Conservation (phyloP, 2,888 invertebrate species). For the Taenaris catops region DNA sequence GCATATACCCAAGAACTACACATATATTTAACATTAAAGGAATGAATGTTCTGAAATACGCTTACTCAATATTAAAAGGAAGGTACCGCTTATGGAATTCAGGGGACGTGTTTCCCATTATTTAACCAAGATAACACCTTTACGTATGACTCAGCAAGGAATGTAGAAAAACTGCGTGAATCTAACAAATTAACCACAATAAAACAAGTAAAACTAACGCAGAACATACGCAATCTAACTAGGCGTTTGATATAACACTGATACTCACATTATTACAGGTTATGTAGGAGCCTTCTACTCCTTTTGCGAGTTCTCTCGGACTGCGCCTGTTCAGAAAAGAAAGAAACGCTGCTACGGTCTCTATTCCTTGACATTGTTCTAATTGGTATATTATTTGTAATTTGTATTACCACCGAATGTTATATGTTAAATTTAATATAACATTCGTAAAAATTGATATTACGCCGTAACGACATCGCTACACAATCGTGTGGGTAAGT, state of each 20-base stretch:
- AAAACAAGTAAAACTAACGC: slow-evolving; percentile 29
- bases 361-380: no score
- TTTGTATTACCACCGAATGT: no score
- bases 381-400: no score
- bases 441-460: no score
- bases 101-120: slow-evolving; percentile 18
- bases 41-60: no score
- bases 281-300: slow-evolving; percentile 81
- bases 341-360: slow-evolving; percentile 73
- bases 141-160: slow-evolving; percentile 41
- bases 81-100: slow-evolving; percentile 21
- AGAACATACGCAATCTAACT: slow-evolving; percentile 36
- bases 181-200: slow-evolving; percentile 32
- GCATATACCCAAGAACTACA: slow-evolving; percentile 35
- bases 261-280: slow-evolving; percentile 79
- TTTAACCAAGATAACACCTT: slow-evolving; percentile 25
- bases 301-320: slow-evolving; percentile 77
- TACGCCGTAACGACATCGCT: no score
- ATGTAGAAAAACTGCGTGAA: slow-evolving; percentile 28
- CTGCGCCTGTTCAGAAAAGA: slow-evolving; percentile 79
- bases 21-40: no score
- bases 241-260: slow-evolving; percentile 38
- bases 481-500: no score
- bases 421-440: no score
- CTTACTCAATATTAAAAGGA: slow-evolving; percentile 27